These are phyloP conservation scores for Hipposideros armiger DNA, from an alignment of 2,113 vertebrate genomes.

Conservation along the genomic window DNA sequence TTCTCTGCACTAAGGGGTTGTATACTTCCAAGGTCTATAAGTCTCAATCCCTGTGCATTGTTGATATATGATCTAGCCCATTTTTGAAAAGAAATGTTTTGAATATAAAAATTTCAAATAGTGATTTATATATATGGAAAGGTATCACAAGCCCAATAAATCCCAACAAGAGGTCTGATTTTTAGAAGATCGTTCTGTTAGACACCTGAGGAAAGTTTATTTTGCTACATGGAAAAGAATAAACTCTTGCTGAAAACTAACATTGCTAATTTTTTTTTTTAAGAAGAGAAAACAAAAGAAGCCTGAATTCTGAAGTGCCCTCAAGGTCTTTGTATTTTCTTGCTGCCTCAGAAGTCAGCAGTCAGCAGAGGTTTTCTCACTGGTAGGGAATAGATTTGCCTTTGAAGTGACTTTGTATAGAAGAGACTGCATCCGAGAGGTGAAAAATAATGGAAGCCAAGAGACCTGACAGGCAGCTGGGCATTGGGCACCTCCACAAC, in stretches of 20 bases:
- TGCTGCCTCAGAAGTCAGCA: not conserved
- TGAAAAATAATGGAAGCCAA: conserved; percentile 71
- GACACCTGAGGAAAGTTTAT: not conserved
- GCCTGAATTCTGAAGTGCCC: not conserved
- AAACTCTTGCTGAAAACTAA: conserved; percentile 32
- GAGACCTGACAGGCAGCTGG: conserved; percentile 59
- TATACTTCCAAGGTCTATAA: not conserved
- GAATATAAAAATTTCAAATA: not conserved
- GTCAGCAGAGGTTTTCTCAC: conserved; percentile 15
- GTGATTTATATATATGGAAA: not conserved
- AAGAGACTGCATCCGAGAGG: conserved; percentile 25
- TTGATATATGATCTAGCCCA: not conserved
- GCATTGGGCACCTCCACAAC: conserved; percentile 1
- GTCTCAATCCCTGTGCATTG: not conserved
- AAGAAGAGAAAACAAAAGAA: not conserved
- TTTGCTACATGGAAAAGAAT: not conserved
- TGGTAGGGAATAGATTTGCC: conserved; percentile 59
- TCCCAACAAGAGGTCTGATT: not conserved
- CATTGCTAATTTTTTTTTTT: not conserved
- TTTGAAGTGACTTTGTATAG: conserved; percentile 75
- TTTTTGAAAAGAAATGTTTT: not conserved
- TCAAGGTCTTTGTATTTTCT: conserved; percentile 14
- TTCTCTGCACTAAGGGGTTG: not conserved
- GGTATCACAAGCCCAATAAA: not conserved
- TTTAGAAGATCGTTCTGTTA: not conserved